Conservation (phyloP, 2,888 invertebrate genomes). For the Dicyrtoma fusca region DNA sequence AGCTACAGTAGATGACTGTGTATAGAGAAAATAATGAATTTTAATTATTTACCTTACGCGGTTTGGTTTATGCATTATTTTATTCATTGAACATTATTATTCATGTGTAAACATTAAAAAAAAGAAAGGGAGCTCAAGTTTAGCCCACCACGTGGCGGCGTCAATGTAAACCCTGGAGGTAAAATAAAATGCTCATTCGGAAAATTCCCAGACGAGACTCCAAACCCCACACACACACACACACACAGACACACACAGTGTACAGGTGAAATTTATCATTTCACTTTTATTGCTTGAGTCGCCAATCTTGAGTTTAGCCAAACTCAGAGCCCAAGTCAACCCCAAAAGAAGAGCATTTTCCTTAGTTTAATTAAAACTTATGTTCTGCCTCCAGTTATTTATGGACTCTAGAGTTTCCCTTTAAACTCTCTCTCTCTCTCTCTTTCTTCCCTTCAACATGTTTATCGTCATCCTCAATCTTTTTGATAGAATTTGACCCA, state of each 20-base stretch:
- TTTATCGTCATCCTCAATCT: background rate
- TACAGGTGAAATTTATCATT: slow-evolving; percentile 29
- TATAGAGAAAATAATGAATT: background rate
- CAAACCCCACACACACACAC: too few species aligned
- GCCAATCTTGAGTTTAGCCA: slow-evolving; percentile 1
- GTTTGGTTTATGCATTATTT: too few species aligned
- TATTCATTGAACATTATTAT: too few species aligned
- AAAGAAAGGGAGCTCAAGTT: too few species aligned
- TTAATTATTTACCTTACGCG: slow-evolving; percentile 21
- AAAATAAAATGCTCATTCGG: too few species aligned
- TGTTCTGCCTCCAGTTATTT: slow-evolving; percentile 21
- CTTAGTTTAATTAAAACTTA: slow-evolving; percentile 36
- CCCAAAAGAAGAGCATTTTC: background rate
- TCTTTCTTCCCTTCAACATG: background rate
- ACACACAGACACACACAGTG: background rate
- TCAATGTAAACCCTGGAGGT: too few species aligned
- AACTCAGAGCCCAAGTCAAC: too few species aligned
- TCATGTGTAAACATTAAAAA: too few species aligned
- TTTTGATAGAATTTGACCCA: too few species aligned
- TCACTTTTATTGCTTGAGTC: slow-evolving; percentile 23
- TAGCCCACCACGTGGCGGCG: too few species aligned
- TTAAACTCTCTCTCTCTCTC: background rate
- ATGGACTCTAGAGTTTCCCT: slow-evolving; percentile 8
- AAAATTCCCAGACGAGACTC: too few species aligned
- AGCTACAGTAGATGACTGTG: too few species aligned